Evolutionary conservation across 2,888 invertebrate species (phyloP), one percentile per base, ranked within the genome.

Genomic region (Eilema caniola): DNA sequence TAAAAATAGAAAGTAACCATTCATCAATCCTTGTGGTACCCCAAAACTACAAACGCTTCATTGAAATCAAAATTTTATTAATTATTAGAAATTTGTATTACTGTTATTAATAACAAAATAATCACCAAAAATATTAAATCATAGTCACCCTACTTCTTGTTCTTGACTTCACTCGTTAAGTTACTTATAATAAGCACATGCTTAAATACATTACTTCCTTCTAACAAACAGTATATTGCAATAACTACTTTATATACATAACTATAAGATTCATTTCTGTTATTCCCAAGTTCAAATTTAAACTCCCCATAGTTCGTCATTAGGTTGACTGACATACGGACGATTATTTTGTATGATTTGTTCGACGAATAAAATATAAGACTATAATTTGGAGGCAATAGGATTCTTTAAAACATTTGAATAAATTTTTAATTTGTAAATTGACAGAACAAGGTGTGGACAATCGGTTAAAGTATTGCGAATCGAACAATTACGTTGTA

Each of bases 121-220:
- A 53, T 53, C n/a, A 53, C n/a, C 1, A 53, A 53, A 23, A 69
- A 60, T n/a, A 5, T 10, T 25, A 14, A 59, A 66, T 65, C 70
- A 82, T 88, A 84, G 88, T 80, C 83, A 88, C 79, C 81, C 86
- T 87, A 88, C 79, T 74, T 83, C 75, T 70, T 56, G 82, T 75
- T 83, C 82, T 82, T 82, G 82, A 83, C 84, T 80, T 79, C 81
- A 84, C 83, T 88, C 83, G 88, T 88, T 90, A 89, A 89, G 88
- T 88, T 85, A 86, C 86, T 86, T 87, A 87, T 91, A 91, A 91
- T 90, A 90, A 89, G 88, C 87, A 88, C 86, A 87, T 88, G 87
- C 84, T 85, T 84, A 85, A 90, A 86, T 88, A 84, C 86, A 88
- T 89, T 88, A 89, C 90, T 92, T 92, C 92, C 92, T 91, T 86